Base-by-base conservation (phyloP, 2,888 invertebrate genomes). In the Hyppa rectilinea region DNA sequence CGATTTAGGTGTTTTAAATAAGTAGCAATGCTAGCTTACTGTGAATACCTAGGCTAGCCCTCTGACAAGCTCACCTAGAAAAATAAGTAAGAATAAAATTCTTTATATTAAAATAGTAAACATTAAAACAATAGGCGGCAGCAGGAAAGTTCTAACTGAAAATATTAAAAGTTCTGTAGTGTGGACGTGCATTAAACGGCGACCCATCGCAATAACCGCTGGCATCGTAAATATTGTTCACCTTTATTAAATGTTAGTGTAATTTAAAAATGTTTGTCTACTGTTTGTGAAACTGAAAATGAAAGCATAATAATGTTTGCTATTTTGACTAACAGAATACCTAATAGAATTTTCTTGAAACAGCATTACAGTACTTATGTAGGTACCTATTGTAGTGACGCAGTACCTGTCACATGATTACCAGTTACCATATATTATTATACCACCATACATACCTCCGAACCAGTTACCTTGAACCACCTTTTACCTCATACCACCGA, bases 221-320 rank as follows among this genome's bases (percentile, higher is more conserved):
- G 45, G 29, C 56, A 64, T 66, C 50, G 64, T 52, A 36, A 68
- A 49, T 45, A 65, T 71, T 75, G 55, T 53, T 71, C 38, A 49
- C 29, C 36, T 61, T 45, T 40, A 43, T 5, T 45, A 71, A 53
- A 78, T 50, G 14, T 50, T 71, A 40, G 20, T 38, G 52, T 78
- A 59, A 62, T 67, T 70, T 78, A 26, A 66, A 76, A 61, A 63
- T 64, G 63, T 73, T 76, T 72, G 63, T 60, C 43, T 47, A 49
- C 31, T 49, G 31, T 69, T 77, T 76, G 36, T 31, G 2, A 14
- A 47, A 17, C 23, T 23, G n/a, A 40, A 58, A 50, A 52, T 10
- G 4, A 49, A 53, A 56, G 36, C 29, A 6, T 49, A 66, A 49
- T 67, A 26, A 36, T 61, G 38, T 69, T 76, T 74, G 31, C 43